phyloP scores from a whole-genome alignment of 2,113 vertebrate species.

The Pseudorectes ferrugineus region DNA sequence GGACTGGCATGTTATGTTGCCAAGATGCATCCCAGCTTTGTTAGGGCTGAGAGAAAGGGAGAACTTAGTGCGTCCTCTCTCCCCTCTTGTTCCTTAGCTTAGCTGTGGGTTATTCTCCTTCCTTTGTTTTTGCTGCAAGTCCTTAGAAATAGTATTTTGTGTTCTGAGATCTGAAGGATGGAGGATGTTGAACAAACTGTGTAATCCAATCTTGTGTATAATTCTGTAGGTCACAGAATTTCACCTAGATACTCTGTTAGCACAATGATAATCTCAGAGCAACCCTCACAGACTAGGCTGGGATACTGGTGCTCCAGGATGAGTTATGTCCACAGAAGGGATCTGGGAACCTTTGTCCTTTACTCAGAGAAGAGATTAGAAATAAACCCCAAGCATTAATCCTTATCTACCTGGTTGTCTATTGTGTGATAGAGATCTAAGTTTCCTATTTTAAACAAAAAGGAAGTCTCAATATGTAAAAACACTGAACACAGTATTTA shows the following conservation, averaged over 20 bases:
- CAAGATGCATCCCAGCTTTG: not conserved
- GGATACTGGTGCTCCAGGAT: not conserved
- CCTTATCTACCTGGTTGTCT: not conserved
- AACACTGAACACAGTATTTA: not conserved
- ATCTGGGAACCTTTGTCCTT: not conserved
- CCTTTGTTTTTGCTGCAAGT: not conserved
- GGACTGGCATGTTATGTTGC: fast-evolving
- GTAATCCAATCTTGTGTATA: not conserved
- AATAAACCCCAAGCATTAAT: not conserved
- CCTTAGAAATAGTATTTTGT: not conserved
- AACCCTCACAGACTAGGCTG: not conserved
- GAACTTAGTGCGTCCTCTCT: not conserved
- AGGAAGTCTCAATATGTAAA: not conserved
- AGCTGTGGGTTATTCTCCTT: not conserved
- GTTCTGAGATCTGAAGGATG: not conserved
- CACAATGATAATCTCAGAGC: not conserved
- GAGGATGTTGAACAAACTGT: not conserved
- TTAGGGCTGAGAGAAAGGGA: not conserved
- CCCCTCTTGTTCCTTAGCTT: not conserved
- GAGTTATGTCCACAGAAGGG: not conserved
- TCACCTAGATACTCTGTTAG: not conserved
- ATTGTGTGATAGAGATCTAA: not conserved
- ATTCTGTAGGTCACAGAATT: not conserved
- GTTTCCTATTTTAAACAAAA: not conserved
- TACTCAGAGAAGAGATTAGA: not conserved